Percentiles rank a stretch among this genome's conserved stretches.
These are phyloP conservation scores for Cenopis cana DNA, from an alignment of 2,888 invertebrate species.

Conservation along the genomic window DNA sequence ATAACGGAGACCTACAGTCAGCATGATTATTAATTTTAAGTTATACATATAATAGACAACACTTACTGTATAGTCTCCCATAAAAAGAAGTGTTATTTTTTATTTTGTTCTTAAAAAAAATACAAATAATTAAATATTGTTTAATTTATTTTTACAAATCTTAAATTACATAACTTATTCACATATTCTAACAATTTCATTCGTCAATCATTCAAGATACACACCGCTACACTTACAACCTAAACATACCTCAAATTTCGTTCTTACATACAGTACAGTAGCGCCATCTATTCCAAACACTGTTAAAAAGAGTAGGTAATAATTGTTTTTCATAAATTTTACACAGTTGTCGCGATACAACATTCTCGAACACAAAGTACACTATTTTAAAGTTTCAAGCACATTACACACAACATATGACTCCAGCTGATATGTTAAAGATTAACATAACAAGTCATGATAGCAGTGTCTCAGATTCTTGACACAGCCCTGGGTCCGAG, in stretches of 20 bases:
- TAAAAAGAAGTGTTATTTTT: conserved; percentile 30
- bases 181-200: background rate
- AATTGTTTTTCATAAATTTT: too few relatives aligned
- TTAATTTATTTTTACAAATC: conserved; percentile 30
- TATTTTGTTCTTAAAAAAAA: conserved; percentile 33
- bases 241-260: background rate
- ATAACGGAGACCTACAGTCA: background rate
- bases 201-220: background rate
- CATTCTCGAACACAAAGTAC: too few relatives aligned
- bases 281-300: too few relatives aligned
- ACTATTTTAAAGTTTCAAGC: too few relatives aligned
- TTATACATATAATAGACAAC: background rate
- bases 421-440: too few relatives aligned
- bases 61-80: background rate
- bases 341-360: too few relatives aligned
- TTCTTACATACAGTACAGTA: background rate
- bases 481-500: too few relatives aligned
- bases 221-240: background rate
- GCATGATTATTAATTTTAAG: background rate
- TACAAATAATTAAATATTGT: conserved; percentile 14
- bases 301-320: too few relatives aligned
- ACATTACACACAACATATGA: too few relatives aligned
- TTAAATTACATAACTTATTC: conserved; percentile 6
- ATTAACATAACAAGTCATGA: too few relatives aligned
- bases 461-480: too few relatives aligned